phyloP scores from a whole-genome alignment of 2,888 invertebrate species.

The Drosophila falleni region DNA sequence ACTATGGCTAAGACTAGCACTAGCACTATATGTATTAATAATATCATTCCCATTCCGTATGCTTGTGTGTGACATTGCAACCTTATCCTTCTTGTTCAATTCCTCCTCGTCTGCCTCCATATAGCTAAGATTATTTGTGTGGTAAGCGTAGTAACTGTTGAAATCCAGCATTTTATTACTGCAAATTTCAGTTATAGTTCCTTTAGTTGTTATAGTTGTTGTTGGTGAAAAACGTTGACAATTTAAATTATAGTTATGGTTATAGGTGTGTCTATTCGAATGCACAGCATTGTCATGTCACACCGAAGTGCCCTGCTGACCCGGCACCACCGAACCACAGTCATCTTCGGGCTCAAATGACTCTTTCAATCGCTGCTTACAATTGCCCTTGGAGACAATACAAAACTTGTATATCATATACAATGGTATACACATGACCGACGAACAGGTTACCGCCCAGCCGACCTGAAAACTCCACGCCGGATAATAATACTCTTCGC shows the following conservation, averaged over 20 bases:
- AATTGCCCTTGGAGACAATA: slow-evolving; percentile 88
- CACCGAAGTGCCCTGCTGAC: slow-evolving; percentile 85
- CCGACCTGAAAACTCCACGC: slow-evolving; percentile 93
- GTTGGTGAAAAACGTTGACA: slow-evolving; percentile 70
- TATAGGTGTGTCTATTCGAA: slow-evolving; percentile 68
- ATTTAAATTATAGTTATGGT: slow-evolving; percentile 64
- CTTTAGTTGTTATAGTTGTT: slow-evolving; percentile 61
- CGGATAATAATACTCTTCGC: slow-evolving; percentile 91
- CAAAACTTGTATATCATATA: slow-evolving; percentile 92
- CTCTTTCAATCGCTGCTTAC: slow-evolving; percentile 71
- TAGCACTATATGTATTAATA: slow-evolving; percentile 51
- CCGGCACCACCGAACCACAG: slow-evolving; percentile 83
- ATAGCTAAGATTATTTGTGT: slow-evolving; percentile 79
- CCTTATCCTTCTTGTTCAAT: slow-evolving; percentile 9
- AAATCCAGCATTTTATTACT: slow-evolving; percentile 63
- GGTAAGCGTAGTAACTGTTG: slow-evolving; percentile 75
- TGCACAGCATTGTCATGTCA: slow-evolving; percentile 83
- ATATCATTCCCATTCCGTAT: slow-evolving; percentile 60
- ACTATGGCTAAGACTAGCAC: slow-evolving; percentile 71
- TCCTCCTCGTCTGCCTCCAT: slow-evolving; percentile 35
- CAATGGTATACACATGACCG: slow-evolving; percentile 93
- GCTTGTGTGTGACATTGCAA: slow-evolving; percentile 28
- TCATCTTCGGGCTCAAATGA: slow-evolving; percentile 81
- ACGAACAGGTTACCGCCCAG: slow-evolving; percentile 93
- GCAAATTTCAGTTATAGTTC: slow-evolving; percentile 26